Base-by-base conservation (phyloP, 2,888 invertebrate genomes). In the Selenia dentaria region DNA sequence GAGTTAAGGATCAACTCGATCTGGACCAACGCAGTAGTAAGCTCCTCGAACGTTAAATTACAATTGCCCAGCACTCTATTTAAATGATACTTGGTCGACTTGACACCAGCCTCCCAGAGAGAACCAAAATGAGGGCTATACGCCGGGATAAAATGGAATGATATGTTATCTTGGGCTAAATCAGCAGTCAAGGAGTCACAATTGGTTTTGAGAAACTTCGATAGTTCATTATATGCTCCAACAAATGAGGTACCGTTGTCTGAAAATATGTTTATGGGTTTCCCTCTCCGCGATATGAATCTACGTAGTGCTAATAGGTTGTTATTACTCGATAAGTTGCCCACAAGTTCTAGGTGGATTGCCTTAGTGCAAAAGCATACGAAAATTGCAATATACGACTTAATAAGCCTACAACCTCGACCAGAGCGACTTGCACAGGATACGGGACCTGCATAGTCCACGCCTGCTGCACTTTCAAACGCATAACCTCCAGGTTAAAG, bases 161-260 rank as follows among this genome's bases (percentile, higher is more conserved):
- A 3, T 5, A 28, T 28, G 2, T 12, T 12, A 5, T 28, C 28
- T 11, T 28, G 10, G 4, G 13, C 28, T 11, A 6, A 12, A 13
- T 12, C 6, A 4, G 10, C 28, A 28, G 13, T 6, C n/a, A n/a
- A n/a, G n/a, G n/a, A n/a, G n/a, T n/a, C 8, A 6, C 8, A 22
- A 22, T 22, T 6, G 22, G 22, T 22, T 22, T 22, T 22, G 6
- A 22, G 8, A 20, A 32, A 32, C 1, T 10, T 10, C 1, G 4
- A 6, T 20, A 32, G 1, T 2, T 32, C 32, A 6, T 32, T 32
- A 20, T 54, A 60, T 4, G 58, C 59, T 1, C 62, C 60, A 2
- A 58, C 55, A 31, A 62, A 62, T 11, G 57, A 55, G 12, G 54
- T 56, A 6, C 59, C 57, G n/a, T 58, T 55, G 27, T 58, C 55